These are phyloP conservation scores for Raphicerus campestris DNA, from an alignment of 2,113 vertebrate genomes.

Conservation along the genomic window DNA sequence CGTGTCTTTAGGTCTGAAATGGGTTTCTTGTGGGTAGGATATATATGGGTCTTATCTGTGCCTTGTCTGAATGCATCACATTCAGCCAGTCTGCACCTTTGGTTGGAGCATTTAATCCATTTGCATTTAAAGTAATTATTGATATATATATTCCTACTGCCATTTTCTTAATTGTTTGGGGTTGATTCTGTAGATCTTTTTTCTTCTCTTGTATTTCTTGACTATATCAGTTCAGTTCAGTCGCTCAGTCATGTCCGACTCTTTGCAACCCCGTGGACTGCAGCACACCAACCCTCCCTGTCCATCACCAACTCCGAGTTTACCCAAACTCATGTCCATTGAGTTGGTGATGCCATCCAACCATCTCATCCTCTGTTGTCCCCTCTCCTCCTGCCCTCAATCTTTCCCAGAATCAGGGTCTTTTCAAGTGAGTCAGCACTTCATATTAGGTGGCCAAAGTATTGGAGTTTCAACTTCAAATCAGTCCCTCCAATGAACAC, in stretches of 20 bases:
- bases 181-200: neutral
- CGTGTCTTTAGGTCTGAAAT: neutral
- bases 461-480: neutral
- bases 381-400: neutral
- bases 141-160: neutral
- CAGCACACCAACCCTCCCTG: neutral
- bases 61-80: neutral
- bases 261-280: neutral
- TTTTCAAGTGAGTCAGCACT: neutral
- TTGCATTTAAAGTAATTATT: neutral
- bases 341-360: neutral
- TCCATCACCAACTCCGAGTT: neutral
- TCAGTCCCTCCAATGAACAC: neutral
- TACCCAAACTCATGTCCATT: neutral
- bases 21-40: neutral
- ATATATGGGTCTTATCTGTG: neutral
- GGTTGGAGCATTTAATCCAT: neutral
- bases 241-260: accelerated
- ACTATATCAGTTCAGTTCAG: neutral
- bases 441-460: neutral
- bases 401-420: neutral
- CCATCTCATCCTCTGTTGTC: neutral
- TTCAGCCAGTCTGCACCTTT: neutral
- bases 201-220: neutral
- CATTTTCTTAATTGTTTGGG: neutral